Evolutionary conservation across 2,888 invertebrate genomes (phyloP), one percentile per base, ranked within the genome.

Genomic region (Aspidiotus rigidus): DNA sequence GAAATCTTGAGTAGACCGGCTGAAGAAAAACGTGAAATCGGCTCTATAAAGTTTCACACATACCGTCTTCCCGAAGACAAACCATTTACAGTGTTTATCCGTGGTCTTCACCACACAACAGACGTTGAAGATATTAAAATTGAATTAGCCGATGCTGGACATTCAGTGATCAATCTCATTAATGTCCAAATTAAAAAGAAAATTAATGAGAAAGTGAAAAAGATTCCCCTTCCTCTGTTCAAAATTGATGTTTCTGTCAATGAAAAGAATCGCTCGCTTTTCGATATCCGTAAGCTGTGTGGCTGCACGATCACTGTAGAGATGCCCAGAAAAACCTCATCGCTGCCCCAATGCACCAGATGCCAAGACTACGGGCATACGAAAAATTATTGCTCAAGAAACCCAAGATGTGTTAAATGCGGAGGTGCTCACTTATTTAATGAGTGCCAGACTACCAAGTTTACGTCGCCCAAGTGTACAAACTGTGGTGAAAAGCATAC

Each of bases 381-480:
- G n/a, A 56, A 56, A n/a, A 56, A 56, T 56, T 56, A 56, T 15
- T 56, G 56, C 56, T 15, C 56, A 56, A 56, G 16, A 16, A 56
- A 11, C 16, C 56, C 56, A 10, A 44, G 49, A 11, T 44, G 49
- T 11, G 49, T 44, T 10, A 44, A 44, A 11, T 44, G 49, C 11
- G 49, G 49, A 44, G 49, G 49, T 44, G 49, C 49, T 44, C 11
- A 44, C 49, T 11, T 44, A 44, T 44, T 44, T 44, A 44, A 44
- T 44, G 49, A 44, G 49, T 44, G 49, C 49, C 49, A 44, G 49
- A 44, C 49, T 10, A 44, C 49, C 11, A 44, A 44, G 49, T 44
- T 10, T 44, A 44, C 49, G 9, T 44, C 49, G 9, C 49, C 49
- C 49, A 44, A 44, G 49, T 44, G 49, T 44, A 11, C 49, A 44